A percentile compares a stretch with the other conserved stretches of the same genome.
These are phyloP conservation scores for Agapostemon virescens DNA, from an alignment of 2,888 invertebrate genomes.

Conservation along the genomic window DNA sequence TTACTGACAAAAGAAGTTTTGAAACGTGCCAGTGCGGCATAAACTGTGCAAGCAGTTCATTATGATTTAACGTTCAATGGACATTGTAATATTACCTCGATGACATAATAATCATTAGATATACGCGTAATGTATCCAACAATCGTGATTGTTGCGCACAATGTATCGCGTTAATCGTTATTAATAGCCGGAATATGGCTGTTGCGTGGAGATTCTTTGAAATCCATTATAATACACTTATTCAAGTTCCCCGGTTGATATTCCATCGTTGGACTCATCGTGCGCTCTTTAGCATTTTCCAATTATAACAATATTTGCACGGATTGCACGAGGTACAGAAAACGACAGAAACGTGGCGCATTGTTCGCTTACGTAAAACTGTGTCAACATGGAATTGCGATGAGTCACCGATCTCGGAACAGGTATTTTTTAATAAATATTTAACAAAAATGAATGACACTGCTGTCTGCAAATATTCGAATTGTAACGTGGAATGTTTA, in stretches of 20 bases:
- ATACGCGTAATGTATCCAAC: neutral
- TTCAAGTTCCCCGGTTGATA: neutral
- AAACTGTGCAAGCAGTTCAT: neutral
- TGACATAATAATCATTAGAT: neutral
- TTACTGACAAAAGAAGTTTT: neutral
- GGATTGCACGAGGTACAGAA: neutral
- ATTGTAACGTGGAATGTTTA: neutral
- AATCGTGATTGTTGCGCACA: neutral
- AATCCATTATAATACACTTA: neutral
- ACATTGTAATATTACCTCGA: neutral
- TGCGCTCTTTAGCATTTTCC: constrained; percentile 3
- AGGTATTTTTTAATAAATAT: neutral
- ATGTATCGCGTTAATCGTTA: neutral
- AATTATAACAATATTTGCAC: constrained; percentile 15
- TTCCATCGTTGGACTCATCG: neutral
- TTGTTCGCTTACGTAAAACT: neutral
- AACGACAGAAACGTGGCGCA: neutral
- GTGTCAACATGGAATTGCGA: neutral
- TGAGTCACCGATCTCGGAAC: neutral
- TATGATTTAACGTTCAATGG: neutral
- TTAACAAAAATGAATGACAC: neutral
- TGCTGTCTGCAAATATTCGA: neutral
- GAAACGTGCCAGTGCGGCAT: neutral
- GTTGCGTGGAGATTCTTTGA: neutral
- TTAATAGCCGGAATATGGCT: neutral